Evolutionary conservation across 2,113 vertebrate genomes (phyloP), one percentile per base, ranked within the genome.

Genomic region (Grammomys surdaster): DNA sequence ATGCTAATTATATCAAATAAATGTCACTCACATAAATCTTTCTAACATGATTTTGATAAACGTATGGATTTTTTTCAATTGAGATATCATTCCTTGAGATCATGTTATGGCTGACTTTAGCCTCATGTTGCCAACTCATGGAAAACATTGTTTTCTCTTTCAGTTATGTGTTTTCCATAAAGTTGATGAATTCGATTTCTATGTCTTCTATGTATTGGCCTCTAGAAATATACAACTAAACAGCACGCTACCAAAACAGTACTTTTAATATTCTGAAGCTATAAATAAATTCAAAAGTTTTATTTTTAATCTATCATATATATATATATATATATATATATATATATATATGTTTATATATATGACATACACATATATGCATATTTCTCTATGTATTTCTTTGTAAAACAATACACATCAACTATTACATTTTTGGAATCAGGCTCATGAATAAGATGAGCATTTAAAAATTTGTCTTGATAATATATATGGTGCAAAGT

Each of bases 221-320:
- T 94, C 43, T 17, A 78, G 8, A 82, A 90, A 46, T 65, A 43
- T 40, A 72, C 56, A 70, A 67, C n/a, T 93, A 85, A 67, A 33
- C 11, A 60, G 76, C 2, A 87, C 90, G 2, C 31, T 77, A 56
- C 19, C 56, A n/a, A 58, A 13, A 82, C 16, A 81, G 13, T 69
- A n/a, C 22, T 82, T 56, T 92, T 48, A 86, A 78, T 60, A 94
- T 81, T 84, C 16, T 88, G 33, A 86, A 80, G n/a, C 40, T 89
- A 63, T 60, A 10, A 80, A 46, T 48, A 82, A 63, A 43, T 75
- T 88, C 12, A 88, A 69, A 80, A 58, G 8, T 0, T 60, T 36
- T 65, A 48, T 78, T 58, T 48, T 92, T 60, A 72, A n/a, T 77
- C 63, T 51, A 9, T 19, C 19, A 33, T 63, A 22, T 54, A 40